A percentile compares a stretch with the other conserved stretches of the same genome.
phyloP scores from a whole-genome alignment of 2,113 vertebrate species.

The Pelecanus crispus region DNA sequence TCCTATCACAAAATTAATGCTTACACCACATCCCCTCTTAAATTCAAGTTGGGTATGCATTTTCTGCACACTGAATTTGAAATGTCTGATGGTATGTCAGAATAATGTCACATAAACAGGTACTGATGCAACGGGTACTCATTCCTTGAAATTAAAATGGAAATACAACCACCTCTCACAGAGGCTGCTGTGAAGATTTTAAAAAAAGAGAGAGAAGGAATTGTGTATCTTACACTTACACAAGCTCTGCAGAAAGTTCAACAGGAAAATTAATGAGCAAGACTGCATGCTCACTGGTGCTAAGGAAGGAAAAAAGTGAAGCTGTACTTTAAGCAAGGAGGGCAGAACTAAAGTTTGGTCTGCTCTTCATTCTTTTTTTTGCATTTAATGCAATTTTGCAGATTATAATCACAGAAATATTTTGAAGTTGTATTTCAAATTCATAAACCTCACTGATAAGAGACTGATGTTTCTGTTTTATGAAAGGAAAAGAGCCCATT shows the following conservation, averaged over 20 bases:
- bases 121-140: background rate
- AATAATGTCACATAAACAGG: background rate
- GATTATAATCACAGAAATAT: background rate
- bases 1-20: background rate
- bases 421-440: background rate
- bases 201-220: background rate
- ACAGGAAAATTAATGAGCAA: background rate
- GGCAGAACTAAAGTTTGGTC: background rate
- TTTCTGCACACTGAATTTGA: background rate
- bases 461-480: background rate
- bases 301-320: background rate
- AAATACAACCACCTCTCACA: background rate
- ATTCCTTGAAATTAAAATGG: background rate
- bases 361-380: background rate
- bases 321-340: background rate
- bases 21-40: background rate
- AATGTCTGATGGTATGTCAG: background rate
- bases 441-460: background rate
- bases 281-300: rapidly evolving
- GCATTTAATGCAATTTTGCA: background rate
- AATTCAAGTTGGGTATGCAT: background rate
- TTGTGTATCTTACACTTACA: background rate
- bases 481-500: background rate
- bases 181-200: background rate
- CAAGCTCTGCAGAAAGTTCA: background rate